Evolutionary conservation across 1,140 invertebrate species (phyloP), one percentile per base, ranked within the genome.

Genomic region (Zaprionus capensis): DNA sequence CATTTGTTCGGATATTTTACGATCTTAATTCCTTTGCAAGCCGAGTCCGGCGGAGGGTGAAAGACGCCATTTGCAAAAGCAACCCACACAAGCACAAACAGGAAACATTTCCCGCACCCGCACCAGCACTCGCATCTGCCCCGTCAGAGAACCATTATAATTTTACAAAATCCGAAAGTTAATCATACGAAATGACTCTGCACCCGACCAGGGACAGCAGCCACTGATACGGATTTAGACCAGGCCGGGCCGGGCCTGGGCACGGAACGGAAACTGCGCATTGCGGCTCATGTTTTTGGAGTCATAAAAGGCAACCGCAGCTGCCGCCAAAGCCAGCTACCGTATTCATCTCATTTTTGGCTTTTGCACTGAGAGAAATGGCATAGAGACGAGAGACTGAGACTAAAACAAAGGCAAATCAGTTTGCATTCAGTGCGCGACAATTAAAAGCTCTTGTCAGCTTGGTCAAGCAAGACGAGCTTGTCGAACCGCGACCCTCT

Each of bases 131-230:
- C 31, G n/a, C 59, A 34, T 20, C 55, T 26, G 12, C 44, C 15
- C n/a, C 58, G n/a, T 59, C 51, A 53, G 62, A 67, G 53, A 74
- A 17, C 81, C 81, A 90, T 88, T 88, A 81, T 80, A 79, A 90
- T 88, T 90, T 85, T 81, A 90, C 78, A 90, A 88, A 88, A 88
- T 90, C 81, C 85, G 62, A 88, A 88, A 88, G 85, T 85, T 90
- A 88, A 88, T 90, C 85, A 82, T 76, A 90, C 79, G 66, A 81
- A 90, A 84, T 76, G 55, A 41, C 70, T 69, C 70, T 69, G 38
- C 53, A 59, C 78, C 28, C 51, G 56, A 56, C 44, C 53, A 57
- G 65, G 34, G 41, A 49, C 26, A 26, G 12, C 28, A 58, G 17
- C 36, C 41, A 44, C 26, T 24, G 26, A 62, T 36, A 56, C 58